Evolutionary conservation across 2,888 invertebrate species (phyloP).

Genomic region (Tenthredo amoena): DNA sequence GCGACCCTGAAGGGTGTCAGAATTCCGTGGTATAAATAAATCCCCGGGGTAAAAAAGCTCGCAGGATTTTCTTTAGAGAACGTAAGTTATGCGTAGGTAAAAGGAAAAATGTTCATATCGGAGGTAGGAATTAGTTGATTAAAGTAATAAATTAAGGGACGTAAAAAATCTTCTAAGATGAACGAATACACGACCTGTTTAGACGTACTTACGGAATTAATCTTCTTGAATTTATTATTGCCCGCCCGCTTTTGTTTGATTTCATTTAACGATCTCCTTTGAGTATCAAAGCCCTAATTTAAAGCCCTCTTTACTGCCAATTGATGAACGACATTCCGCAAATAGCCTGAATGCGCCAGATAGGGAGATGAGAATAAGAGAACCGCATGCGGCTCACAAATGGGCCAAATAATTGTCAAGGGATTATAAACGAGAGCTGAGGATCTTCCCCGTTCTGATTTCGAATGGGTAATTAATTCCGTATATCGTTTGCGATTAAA

Average conservation of each 20-base stretch:
- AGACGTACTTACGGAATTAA: not conserved
- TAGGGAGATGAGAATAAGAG: not conserved
- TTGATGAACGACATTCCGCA: not conserved
- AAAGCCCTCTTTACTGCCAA: not conserved
- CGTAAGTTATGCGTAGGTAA: too few relatives aligned
- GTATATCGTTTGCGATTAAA: constrained; percentile 19
- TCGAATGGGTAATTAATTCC: not conserved
- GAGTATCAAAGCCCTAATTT: constrained; percentile 27
- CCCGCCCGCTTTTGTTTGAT: not conserved
- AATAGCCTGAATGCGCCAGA: not conserved
- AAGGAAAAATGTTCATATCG: too few relatives aligned
- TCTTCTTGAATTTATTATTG: not conserved
- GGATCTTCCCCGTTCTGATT: not conserved
- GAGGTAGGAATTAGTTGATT: too few relatives aligned
- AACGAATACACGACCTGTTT: not conserved
- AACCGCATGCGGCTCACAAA: not conserved
- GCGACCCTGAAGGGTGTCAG: too few relatives aligned
- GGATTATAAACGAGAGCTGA: not conserved
- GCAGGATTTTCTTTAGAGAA: too few relatives aligned
- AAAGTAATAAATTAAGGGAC: not conserved
- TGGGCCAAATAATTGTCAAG: constrained; percentile 17
- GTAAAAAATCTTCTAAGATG: not conserved
- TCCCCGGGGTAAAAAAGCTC: too few relatives aligned
- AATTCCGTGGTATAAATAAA: too few relatives aligned
- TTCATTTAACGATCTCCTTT: not conserved